A percentile compares a stretch with the other conserved stretches of the same genome.
These are phyloP conservation scores for Sus cebifrons DNA, from an alignment of 2,797 vertebrate species.

Conservation along the genomic window DNA sequence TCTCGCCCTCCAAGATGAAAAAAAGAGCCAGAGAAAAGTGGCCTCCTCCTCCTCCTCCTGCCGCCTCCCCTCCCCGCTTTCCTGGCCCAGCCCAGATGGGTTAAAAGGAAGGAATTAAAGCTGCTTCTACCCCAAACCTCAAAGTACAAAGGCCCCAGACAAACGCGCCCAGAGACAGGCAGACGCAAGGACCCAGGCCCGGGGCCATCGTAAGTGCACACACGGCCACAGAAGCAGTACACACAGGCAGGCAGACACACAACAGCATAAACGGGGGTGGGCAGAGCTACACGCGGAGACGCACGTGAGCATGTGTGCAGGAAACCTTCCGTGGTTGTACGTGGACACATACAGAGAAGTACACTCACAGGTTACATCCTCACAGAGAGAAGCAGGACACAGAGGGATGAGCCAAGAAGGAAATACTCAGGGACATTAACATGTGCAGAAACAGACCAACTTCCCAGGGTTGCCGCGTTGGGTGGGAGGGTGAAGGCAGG, in stretches of 20 bases:
- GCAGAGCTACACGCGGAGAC: neutral
- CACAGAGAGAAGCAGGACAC: neutral
- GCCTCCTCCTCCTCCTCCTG: neutral
- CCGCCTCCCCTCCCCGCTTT: neutral
- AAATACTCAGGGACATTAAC: neutral
- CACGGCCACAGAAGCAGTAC: neutral
- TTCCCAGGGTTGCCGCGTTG: neutral
- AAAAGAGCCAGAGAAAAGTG: neutral
- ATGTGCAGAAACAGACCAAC: neutral
- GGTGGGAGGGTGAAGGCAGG: neutral
- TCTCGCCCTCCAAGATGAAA: neutral
- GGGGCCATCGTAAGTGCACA: neutral
- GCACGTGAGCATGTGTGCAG: accelerated
- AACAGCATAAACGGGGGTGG: accelerated
- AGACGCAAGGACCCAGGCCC: neutral
- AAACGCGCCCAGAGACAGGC: neutral
- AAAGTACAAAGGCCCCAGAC: neutral
- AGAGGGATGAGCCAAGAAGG: neutral
- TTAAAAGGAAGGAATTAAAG: neutral
- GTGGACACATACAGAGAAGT: neutral
- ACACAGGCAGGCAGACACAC: neutral
- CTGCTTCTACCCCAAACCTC: neutral
- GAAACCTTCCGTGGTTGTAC: neutral
- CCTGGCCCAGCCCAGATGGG: neutral
- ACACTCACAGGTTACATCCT: neutral